These are phyloP conservation scores for Trichomalopsis sarcophagae DNA, from an alignment of 1,140 invertebrate species.

Conservation along the genomic window DNA sequence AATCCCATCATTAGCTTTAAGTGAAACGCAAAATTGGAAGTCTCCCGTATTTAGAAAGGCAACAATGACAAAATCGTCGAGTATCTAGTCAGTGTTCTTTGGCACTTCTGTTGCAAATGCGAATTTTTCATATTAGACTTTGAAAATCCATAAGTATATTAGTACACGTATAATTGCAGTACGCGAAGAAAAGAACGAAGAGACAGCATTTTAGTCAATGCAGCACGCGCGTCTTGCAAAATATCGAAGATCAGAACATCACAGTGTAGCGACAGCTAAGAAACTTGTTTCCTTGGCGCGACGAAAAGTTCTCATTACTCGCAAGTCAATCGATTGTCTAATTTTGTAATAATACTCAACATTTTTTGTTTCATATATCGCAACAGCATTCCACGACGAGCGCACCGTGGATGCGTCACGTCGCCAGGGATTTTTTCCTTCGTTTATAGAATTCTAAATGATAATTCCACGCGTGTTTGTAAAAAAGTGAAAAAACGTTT, in stretches of 20 bases:
- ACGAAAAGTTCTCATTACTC: slow-evolving; percentile 60
- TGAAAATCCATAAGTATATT: slow-evolving; percentile 40
- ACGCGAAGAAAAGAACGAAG: slow-evolving; percentile 37
- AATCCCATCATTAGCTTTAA: slow-evolving; percentile 6
- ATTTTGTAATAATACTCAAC: slow-evolving; percentile 64
- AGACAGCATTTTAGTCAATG: slow-evolving; percentile 20
- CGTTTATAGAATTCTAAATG: slow-evolving; percentile 39
- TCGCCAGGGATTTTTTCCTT: slow-evolving; percentile 46
- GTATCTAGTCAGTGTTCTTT: slow-evolving; percentile 54
- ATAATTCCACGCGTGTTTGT: slow-evolving; percentile 38
- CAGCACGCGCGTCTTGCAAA: slow-evolving; percentile 26
- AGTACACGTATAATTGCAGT: slow-evolving; percentile 36
- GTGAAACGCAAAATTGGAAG: slow-evolving; percentile 45
- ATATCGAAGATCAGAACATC: slow-evolving; percentile 51
- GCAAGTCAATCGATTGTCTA: slow-evolving; percentile 61
- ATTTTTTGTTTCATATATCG: slow-evolving; percentile 52
- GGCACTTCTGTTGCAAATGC: slow-evolving; percentile 55
- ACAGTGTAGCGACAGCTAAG: slow-evolving; percentile 48
- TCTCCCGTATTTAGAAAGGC: slow-evolving; percentile 39
- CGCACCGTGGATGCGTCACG: slow-evolving; percentile 18
- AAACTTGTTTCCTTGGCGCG: slow-evolving; percentile 44
- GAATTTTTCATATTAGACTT: slow-evolving; percentile 40
- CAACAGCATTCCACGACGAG: slow-evolving; percentile 56
- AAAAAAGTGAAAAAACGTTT: slow-evolving; percentile 51
- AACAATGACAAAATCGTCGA: slow-evolving; percentile 52